phyloP scores from a whole-genome alignment of 2,797 vertebrate species.

The Poliocrania exsul region DNA sequence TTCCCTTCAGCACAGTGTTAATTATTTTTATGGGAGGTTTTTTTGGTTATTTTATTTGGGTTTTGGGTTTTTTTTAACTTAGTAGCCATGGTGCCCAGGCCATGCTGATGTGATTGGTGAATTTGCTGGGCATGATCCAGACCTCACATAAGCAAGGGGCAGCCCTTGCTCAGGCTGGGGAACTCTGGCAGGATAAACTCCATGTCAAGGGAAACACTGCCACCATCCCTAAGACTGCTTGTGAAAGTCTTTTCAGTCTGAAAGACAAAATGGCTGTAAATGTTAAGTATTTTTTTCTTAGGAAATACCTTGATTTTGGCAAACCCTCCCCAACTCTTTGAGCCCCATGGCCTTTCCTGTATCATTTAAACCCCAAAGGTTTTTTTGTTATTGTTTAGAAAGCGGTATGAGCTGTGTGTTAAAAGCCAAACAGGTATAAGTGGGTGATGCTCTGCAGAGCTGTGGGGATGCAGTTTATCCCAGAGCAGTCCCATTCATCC shows the following conservation, averaged over 20 bases:
- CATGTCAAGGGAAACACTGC: not conserved
- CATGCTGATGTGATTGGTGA: not conserved
- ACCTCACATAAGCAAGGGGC: not conserved
- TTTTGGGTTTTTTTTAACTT: not conserved
- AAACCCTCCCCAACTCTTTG: not conserved
- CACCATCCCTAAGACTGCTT: not conserved
- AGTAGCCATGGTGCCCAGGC: not conserved
- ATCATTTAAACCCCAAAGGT: not conserved
- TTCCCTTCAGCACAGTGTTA: not conserved
- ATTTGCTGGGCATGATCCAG: not conserved
- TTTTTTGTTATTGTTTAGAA: not conserved
- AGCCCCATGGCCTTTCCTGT: not conserved
- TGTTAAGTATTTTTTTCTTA: not conserved
- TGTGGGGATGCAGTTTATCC: not conserved
- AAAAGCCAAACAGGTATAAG: not conserved
- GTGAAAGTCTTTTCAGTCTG: not conserved
- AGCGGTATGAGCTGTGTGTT: not conserved
- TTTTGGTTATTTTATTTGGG: not conserved
- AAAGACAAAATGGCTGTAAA: not conserved
- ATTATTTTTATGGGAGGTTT: not conserved
- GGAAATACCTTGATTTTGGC: not conserved
- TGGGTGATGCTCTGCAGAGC: not conserved
- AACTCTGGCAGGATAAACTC: not conserved
- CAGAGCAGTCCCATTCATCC: fast-evolving
- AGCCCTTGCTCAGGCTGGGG: not conserved